Percentiles rank a stretch among this genome's conserved stretches.
phyloP scores from a whole-genome alignment of 2,113 vertebrate genomes.

The Pantherophis guttatus region DNA sequence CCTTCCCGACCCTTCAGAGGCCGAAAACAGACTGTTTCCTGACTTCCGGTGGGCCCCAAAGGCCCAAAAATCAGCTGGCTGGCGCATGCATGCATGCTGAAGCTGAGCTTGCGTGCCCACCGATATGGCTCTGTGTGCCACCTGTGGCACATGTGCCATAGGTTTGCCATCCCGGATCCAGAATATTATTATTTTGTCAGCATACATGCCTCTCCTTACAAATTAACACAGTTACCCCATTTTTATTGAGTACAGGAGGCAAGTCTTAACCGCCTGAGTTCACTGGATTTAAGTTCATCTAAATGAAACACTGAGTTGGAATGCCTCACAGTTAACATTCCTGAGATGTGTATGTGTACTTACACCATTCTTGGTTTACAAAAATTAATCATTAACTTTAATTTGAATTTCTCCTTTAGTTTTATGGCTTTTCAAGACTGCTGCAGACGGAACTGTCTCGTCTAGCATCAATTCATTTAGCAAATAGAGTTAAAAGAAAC shows the following conservation, averaged over 20 bases:
- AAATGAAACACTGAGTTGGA: not conserved
- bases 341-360: not conserved
- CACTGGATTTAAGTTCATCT: not conserved
- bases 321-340: not conserved
- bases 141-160: too few relatives aligned
- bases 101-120: too few relatives aligned
- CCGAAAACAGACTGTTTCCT: too few relatives aligned
- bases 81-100: too few relatives aligned
- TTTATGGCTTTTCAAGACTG: not conserved
- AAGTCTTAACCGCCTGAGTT: not conserved
- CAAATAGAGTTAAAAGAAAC: not conserved
- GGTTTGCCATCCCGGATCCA: too few relatives aligned
- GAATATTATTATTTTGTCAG: not conserved
- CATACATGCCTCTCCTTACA: not conserved
- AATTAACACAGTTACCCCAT: not conserved
- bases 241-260: not conserved
- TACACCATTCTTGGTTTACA: not conserved
- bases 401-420: not conserved
- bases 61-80: too few relatives aligned
- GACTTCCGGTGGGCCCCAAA: too few relatives aligned
- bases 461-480: not conserved
- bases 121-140: too few relatives aligned
- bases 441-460: not conserved
- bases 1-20: too few relatives aligned
- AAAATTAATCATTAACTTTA: conserved; percentile 2